Percentiles rank a stretch among this genome's conserved stretches.
phyloP scores from a whole-genome alignment of 37 sponge, comb jelly and placozoan species.

The Diacarnus erythraeanus region DNA sequence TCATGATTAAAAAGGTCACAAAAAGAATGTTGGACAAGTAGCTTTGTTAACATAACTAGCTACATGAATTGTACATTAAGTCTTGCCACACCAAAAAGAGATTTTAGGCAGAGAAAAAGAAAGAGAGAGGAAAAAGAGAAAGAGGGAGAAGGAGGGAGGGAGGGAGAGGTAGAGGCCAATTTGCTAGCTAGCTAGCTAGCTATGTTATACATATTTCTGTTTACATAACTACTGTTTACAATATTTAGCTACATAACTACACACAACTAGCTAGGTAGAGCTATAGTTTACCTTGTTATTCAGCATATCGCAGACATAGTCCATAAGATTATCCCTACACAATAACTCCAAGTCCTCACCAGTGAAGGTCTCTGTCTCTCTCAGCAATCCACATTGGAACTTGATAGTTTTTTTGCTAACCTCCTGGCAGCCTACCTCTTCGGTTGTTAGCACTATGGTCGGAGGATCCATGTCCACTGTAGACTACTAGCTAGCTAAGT shows the following conservation, averaged over 20 bases:
- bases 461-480: conserved; percentile 12
- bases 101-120: too few species aligned
- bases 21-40: too few species aligned
- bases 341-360: conserved; percentile 53
- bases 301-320: conserved; percentile 65
- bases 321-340: conserved; percentile 40
- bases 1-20: too few species aligned
- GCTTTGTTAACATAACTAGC: too few species aligned
- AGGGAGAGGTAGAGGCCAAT: conserved; percentile 1
- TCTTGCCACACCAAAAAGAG: too few species aligned
- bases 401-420: conserved; percentile 32
- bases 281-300: conserved; percentile 28
- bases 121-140: conserved; percentile 3
- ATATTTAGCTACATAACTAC: not conserved
- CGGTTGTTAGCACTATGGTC: conserved; percentile 5
- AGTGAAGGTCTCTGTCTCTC: conserved; percentile 66
- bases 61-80: too few species aligned
- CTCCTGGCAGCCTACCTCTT: conserved; percentile 1
- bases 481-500: too few species aligned
- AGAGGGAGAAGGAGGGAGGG: not conserved
- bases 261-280: not conserved
- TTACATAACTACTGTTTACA: not conserved
- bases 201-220: too few species aligned
- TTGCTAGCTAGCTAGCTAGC: too few species aligned
- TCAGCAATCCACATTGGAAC: conserved; percentile 82